Conservation (phyloP, 2,113 vertebrate species). For the Hippocampus abdominalis region DNA sequence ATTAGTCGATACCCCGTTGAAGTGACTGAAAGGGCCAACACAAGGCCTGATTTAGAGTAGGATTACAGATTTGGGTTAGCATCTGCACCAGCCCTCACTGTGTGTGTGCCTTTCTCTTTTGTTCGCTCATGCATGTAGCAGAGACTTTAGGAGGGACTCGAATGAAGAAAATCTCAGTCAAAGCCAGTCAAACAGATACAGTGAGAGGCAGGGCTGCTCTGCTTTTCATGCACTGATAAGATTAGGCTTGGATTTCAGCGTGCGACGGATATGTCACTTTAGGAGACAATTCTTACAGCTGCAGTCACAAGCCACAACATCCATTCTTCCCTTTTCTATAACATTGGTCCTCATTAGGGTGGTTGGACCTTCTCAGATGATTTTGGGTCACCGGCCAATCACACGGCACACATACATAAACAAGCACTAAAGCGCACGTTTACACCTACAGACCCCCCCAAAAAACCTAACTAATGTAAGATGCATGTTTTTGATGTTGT, state of each 20-base stretch:
- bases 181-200: constrained; percentile 15
- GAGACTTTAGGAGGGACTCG: constrained; percentile 32
- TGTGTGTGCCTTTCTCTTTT: constrained; percentile 11
- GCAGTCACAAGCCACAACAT: background rate
- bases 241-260: constrained; percentile 7
- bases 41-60: constrained; percentile 48
- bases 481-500: background rate
- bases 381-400: background rate
- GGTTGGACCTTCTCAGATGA: background rate
- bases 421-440: background rate
- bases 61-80: constrained; percentile 54
- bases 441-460: too few species aligned
- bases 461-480: background rate
- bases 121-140: constrained; percentile 37
- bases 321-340: background rate
- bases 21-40: constrained; percentile 58
- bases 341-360: background rate
- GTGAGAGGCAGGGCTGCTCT: constrained; percentile 6
- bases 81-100: constrained; percentile 25
- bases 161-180: constrained; percentile 36
- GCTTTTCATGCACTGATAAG: constrained; percentile 8
- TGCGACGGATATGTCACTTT: background rate
- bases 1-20: constrained; percentile 28
- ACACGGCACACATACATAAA: background rate
- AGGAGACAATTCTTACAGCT: background rate